These are phyloP conservation scores for Microctenopoma lineatum DNA, from an alignment of 2,797 vertebrate species.

Conservation along the genomic window DNA sequence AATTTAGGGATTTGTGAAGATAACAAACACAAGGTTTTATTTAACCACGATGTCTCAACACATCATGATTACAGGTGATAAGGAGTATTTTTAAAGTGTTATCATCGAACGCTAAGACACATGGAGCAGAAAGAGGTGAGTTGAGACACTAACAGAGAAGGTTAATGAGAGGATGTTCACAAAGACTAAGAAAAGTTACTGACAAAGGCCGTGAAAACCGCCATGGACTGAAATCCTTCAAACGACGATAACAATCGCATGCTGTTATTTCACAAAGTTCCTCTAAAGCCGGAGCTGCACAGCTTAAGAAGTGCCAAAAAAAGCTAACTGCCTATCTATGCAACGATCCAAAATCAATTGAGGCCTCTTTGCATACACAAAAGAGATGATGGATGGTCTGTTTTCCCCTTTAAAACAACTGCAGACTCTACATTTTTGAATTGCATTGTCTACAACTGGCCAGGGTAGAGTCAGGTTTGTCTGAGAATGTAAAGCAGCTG, in stretches of 20 bases:
- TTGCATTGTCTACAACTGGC: conserved; percentile 60
- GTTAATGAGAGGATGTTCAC: conserved; percentile 61
- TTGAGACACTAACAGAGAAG: conserved; percentile 38
- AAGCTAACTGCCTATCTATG: conserved; percentile 71
- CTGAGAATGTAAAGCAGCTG: conserved; percentile 54
- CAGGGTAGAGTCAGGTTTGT: conserved; percentile 39
- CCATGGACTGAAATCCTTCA: conserved; percentile 54
- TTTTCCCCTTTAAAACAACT: conserved; percentile 65
- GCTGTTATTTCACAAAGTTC: conserved; percentile 71
- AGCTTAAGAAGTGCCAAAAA: conserved; percentile 47
- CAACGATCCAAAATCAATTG: conserved; percentile 79
- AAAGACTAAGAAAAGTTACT: conserved; percentile 57
- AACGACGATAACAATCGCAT: conserved; percentile 65
- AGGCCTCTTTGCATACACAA: conserved; percentile 71
- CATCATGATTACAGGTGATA: conserved; percentile 25
- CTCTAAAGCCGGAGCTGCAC: conserved; percentile 40
- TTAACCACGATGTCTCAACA: conserved; percentile 26
- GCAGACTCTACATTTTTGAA: conserved; percentile 71
- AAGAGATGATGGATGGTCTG: conserved; percentile 74
- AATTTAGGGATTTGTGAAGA: conserved; percentile 9
- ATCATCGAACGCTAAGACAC: conserved; percentile 29
- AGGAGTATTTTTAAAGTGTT: conserved; percentile 46
- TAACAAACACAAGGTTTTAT: conserved; percentile 40
- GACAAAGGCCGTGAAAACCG: conserved; percentile 64
- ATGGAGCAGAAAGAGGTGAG: conserved; percentile 23